A percentile compares a stretch with the other conserved stretches of the same genome.
phyloP scores from a whole-genome alignment of 1,140 invertebrate species.

The Lasioglossum albipes region DNA sequence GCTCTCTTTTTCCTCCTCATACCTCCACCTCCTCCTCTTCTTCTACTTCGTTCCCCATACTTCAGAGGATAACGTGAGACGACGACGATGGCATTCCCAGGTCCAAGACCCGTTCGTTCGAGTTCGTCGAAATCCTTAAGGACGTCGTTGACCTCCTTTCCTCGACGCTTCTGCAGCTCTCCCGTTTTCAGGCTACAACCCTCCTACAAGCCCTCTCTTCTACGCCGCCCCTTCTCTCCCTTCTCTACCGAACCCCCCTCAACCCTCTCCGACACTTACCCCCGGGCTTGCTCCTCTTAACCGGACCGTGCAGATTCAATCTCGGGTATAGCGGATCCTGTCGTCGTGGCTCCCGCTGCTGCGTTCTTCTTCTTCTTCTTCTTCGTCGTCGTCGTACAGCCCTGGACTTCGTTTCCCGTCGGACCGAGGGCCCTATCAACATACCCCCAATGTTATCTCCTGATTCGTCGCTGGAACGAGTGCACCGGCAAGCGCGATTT shows the following conservation, averaged over 20 bases:
- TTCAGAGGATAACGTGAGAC: slow-evolving; percentile 65
- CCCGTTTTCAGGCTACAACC: slow-evolving; percentile 50
- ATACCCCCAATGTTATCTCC: slow-evolving; percentile 42
- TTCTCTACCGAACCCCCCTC: not conserved
- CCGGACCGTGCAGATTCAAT: slow-evolving; percentile 70
- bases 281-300: slow-evolving; percentile 57
- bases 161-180: slow-evolving; percentile 52
- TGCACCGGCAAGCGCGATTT: not conserved
- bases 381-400: not conserved
- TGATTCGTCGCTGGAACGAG: slow-evolving; percentile 3
- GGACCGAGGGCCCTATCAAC: slow-evolving; percentile 48
- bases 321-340: slow-evolving; percentile 59
- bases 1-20: too few relatives aligned
- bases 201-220: slow-evolving; percentile 8
- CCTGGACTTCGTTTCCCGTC: slow-evolving; percentile 28
- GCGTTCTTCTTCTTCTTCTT: not conserved
- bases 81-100: slow-evolving; percentile 64
- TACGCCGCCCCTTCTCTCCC: too few relatives aligned
- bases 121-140: slow-evolving; percentile 76
- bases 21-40: too few relatives aligned
- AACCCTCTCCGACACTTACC: slow-evolving; percentile 17
- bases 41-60: slow-evolving; percentile 39
- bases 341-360: slow-evolving; percentile 34
- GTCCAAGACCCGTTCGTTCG: slow-evolving; percentile 67
- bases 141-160: slow-evolving; percentile 76